A percentile compares a stretch with the other conserved stretches of the same genome.
Conservation (phyloP, 2,888 invertebrate genomes). For the Caradrina kadenii region DNA sequence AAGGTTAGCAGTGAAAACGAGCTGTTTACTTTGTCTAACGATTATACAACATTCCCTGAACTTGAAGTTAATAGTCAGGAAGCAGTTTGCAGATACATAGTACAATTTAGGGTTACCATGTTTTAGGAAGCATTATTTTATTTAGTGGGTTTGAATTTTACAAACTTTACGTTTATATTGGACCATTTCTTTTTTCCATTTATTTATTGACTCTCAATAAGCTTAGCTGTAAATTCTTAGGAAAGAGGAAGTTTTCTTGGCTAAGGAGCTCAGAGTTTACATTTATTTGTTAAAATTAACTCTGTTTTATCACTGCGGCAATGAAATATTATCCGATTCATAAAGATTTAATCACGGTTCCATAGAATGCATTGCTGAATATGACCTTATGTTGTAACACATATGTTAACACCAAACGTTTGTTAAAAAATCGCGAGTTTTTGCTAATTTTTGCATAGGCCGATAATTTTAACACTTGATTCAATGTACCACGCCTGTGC, state of each 20-base stretch:
- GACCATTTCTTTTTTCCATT: not conserved
- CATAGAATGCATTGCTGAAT: conserved; percentile 32
- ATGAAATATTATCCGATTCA: conserved; percentile 9
- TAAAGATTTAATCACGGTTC: conserved; percentile 18
- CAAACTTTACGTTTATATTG: not conserved
- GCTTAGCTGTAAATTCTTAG: no score
- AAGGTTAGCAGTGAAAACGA: conserved; percentile 23
- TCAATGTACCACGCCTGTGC: not conserved
- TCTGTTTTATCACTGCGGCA: not conserved
- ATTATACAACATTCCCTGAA: conserved; percentile 34
- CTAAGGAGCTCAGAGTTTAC: not conserved
- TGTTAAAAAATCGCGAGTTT: not conserved
- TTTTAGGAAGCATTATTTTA: not conserved
- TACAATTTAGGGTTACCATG: not conserved
- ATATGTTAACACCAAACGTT: conserved; percentile 6
- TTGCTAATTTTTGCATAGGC: not conserved
- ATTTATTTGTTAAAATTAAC: not conserved
- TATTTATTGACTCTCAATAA: no score
- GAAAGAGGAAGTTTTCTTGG: no score
- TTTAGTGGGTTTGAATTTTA: not conserved
- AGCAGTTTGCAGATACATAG: conserved; percentile 1
- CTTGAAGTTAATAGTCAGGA: conserved; percentile 33
- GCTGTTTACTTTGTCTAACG: conserved; percentile 14
- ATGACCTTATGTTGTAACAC: conserved; percentile 20
- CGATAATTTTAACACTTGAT: not conserved